A percentile compares a stretch with the other conserved stretches of the same genome.
Conservation (phyloP, 2,888 invertebrate genomes). For the Branchipolynoe longqiensis region DNA sequence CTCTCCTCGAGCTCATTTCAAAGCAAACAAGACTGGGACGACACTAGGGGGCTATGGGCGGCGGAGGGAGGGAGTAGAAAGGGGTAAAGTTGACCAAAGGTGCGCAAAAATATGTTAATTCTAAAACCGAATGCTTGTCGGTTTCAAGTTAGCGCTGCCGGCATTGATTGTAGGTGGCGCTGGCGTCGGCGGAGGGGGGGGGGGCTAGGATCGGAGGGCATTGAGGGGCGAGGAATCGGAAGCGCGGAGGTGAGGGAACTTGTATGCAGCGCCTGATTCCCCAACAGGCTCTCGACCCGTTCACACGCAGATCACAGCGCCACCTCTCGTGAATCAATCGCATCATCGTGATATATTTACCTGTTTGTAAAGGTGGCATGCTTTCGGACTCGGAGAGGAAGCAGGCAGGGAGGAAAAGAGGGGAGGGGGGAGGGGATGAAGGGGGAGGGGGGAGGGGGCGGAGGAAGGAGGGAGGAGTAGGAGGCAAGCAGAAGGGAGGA, state of each 20-base stretch:
- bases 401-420: neutral
- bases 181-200: neutral
- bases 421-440: neutral
- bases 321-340: constrained; percentile 48
- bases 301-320: neutral
- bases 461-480: neutral
- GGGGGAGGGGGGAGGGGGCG: neutral
- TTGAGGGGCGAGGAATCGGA: no score
- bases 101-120: neutral
- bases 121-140: neutral
- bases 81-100: no score
- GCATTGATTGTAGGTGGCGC: neutral
- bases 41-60: no score
- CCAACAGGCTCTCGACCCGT: neutral
- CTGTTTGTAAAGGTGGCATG: neutral
- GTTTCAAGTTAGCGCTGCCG: neutral
- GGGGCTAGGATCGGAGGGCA: neutral
- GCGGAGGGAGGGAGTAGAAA: no score
- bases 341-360: constrained; percentile 34
- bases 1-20: no score
- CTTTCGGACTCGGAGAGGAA: neutral
- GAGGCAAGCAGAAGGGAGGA: no score
- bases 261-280: neutral
- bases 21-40: no score
- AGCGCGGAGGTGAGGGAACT: neutral